Conservation (phyloP, 1,140 invertebrate genomes). For the Tetragnatha versicolor region DNA sequence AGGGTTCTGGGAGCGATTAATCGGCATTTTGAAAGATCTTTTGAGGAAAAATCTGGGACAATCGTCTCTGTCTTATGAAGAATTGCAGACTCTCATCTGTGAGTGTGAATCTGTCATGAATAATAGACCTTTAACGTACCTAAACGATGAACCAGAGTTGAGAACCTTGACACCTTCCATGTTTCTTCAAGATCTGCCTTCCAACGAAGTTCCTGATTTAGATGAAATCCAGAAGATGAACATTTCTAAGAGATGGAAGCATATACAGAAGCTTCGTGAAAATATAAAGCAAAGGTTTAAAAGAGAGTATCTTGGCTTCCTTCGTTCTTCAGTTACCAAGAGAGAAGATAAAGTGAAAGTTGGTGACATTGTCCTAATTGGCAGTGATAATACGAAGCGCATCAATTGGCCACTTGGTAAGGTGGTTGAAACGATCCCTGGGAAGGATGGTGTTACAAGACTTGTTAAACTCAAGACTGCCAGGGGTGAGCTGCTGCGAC, state of each 20-base stretch:
- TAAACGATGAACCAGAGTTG: constrained; percentile 14
- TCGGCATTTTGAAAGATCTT: constrained; percentile 22
- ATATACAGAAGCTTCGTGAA: constrained; percentile 7
- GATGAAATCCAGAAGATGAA: background rate
- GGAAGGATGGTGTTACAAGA: too few species aligned
- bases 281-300: constrained; percentile 11
- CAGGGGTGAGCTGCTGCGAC: too few species aligned
- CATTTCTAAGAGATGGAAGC: constrained; percentile 1
- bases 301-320: constrained; percentile 27
- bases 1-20: background rate
- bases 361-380: too few species aligned
- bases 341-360: constrained; percentile 1
- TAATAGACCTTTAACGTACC: constrained; percentile 15
- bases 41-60: background rate
- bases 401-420: too few species aligned
- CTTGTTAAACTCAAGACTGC: too few species aligned
- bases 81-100: constrained; percentile 8
- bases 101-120: constrained; percentile 30
- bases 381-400: too few species aligned
- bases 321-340: constrained; percentile 17
- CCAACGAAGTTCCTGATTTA: constrained; percentile 13
- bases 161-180: background rate
- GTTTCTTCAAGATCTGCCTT: constrained; percentile 6
- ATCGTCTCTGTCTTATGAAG: background rate
- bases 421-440: too few species aligned